These are phyloP conservation scores for Campylorhamphus procurvoides DNA, from an alignment of 2,113 vertebrate genomes.

Conservation along the genomic window DNA sequence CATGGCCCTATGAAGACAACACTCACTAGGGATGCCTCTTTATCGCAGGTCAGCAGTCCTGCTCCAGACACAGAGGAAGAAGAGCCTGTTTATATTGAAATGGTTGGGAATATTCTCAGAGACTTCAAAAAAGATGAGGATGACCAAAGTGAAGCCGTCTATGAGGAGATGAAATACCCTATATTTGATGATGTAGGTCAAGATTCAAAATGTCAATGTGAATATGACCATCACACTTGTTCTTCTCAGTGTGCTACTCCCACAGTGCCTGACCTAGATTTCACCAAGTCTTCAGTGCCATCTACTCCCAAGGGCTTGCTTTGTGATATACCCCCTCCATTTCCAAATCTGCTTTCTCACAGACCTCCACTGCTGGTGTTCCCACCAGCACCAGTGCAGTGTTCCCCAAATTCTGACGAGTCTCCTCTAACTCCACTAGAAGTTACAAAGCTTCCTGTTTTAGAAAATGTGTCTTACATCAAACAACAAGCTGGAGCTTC, in stretches of 20 bases:
- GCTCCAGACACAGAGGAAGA: conserved; percentile 84
- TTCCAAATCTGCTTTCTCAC: conserved; percentile 93
- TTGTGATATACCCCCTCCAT: conserved; percentile 93
- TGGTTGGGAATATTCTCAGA: conserved; percentile 92
- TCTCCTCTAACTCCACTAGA: conserved; percentile 95
- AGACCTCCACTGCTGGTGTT: conserved; percentile 92
- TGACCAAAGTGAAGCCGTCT: conserved; percentile 92
- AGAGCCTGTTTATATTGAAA: conserved; percentile 98
- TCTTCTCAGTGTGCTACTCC: conserved; percentile 93
- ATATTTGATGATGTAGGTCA: conserved; percentile 86
- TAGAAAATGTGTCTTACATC: conserved; percentile 86
- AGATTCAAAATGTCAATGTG: conserved; percentile 77
- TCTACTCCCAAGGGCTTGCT: conserved; percentile 85
- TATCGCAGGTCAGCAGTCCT: conserved; percentile 82
- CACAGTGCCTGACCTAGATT: conserved; percentile 90
- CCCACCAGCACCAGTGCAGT: conserved; percentile 90
- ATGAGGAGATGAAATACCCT: conserved; percentile 98
- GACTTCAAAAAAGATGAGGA: conserved; percentile 88
- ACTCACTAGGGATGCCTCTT: conserved; percentile 79
- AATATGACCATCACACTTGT: conserved; percentile 85
- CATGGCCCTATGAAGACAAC: conserved; percentile 78
- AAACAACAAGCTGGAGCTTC: conserved; percentile 82
- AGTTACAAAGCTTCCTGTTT: conserved; percentile 87
- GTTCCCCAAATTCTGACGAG: conserved; percentile 95
- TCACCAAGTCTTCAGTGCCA: conserved; percentile 80